Evolutionary conservation across 1,140 invertebrate species (phyloP), one percentile per base, ranked within the genome.

Genomic region (Hirudo medicinalis): DNA sequence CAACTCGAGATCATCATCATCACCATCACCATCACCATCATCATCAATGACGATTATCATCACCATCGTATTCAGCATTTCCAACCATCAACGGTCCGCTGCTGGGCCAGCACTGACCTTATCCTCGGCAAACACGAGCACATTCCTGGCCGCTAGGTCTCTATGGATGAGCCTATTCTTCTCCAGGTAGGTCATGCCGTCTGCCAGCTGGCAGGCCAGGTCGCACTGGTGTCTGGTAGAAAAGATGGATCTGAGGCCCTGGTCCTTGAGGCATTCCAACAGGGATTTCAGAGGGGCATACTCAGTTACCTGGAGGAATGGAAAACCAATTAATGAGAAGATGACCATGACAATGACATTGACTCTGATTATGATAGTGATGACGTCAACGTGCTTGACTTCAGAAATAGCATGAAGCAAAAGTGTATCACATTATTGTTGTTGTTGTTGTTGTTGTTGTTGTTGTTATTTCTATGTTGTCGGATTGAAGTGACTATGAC

Each of bases 131-230:
- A 96, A 97, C 0, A 97, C 93, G 68, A 97, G 84, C 75, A 97
- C 94, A 83, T 97, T 97, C 72, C 94, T 85, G 17, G 93, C 92
- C 25, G 94, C 93, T 74, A 97, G 85, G 81, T 97, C 93, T 78
- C 91, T 88, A 81, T 97, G 94, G 78, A 97, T 96, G 54, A 97
- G 85, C 79, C 92, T 86, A 83, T 95, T 96, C 69, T 87, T 88
- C 83, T 96, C 94, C 69, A 96, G 83, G 83, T 96, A 97, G 76
- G 89, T 87, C 94, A 97, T 97, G 27, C 93, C 94, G 83, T 95
- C 91, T 80, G 91, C 92, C 55, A 97, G 94, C 83, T 97, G 94
- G 75, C 91, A 86, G 20, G 91, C 89, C 82, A 96, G 96, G 80
- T 93, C 90, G 76, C 81, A 84, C 25, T 85, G 77, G 25, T 77